phyloP scores from a whole-genome alignment of 1,140 invertebrate species.

The Drosophila kepulauana region DNA sequence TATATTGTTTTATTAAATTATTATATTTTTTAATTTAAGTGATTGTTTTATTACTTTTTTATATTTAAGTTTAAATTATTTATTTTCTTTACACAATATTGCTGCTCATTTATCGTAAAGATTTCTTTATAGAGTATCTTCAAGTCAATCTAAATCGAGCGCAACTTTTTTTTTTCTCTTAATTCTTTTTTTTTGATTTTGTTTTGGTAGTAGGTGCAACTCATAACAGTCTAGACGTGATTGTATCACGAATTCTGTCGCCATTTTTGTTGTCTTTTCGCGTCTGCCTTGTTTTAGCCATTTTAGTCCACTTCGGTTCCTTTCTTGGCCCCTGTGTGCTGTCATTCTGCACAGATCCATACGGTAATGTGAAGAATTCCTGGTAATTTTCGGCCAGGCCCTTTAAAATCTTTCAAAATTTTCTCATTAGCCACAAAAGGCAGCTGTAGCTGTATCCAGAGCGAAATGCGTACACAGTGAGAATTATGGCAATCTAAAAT shows the following conservation, averaged over 20 bases:
- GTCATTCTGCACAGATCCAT: constrained; percentile 2
- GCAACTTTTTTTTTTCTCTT: constrained; percentile 12
- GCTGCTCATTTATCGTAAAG: too few relatives aligned
- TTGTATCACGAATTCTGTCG: constrained; percentile 84
- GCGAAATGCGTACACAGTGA: neutral
- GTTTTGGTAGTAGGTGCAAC: constrained; percentile 71
- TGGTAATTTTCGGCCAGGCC: constrained; percentile 32
- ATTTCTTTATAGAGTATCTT: too few relatives aligned
- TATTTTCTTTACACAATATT: too few relatives aligned
- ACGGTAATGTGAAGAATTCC: constrained; percentile 36
- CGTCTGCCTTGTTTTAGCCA: constrained; percentile 50
- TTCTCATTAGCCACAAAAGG: constrained; percentile 34
- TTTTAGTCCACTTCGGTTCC: constrained; percentile 42
- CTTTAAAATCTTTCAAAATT: constrained; percentile 31
- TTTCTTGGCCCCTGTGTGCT: neutral
- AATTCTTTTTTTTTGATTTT: constrained; percentile 36
- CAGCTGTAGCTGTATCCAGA: neutral
- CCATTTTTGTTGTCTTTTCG: constrained; percentile 76
- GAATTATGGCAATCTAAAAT: too few relatives aligned
- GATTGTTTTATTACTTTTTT: too few relatives aligned
- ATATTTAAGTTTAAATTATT: too few relatives aligned
- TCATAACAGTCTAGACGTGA: constrained; percentile 84
- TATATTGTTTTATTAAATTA: too few relatives aligned
- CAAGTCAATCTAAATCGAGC: too few relatives aligned
- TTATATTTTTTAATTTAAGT: too few relatives aligned